A percentile compares a stretch with the other conserved stretches of the same genome.
phyloP scores from a whole-genome alignment of 2,113 vertebrate species.

The Rafetus swinhoei region DNA sequence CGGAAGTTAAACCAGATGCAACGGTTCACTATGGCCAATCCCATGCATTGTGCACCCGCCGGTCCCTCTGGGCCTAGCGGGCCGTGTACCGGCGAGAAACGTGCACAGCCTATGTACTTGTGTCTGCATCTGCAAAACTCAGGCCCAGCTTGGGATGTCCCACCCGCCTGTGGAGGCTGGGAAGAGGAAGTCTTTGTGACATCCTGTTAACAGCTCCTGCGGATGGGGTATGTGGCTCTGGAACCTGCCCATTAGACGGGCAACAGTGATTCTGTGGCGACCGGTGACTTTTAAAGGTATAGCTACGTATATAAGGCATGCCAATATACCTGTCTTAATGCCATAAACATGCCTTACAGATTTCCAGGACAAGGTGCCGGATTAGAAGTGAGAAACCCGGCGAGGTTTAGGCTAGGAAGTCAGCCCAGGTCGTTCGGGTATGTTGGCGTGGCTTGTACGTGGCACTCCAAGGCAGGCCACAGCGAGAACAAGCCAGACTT shows the following conservation, averaged over 20 bases:
- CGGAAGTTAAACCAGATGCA: neutral
- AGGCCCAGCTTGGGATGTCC: rapidly evolving
- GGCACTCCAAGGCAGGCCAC: neutral
- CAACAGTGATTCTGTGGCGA: neutral
- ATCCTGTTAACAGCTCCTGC: neutral
- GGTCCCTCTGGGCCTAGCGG: too few relatives aligned
- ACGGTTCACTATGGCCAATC: neutral
- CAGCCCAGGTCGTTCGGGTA: neutral
- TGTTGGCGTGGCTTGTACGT: neutral
- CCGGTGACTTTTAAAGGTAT: too few relatives aligned
- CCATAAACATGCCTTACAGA: neutral
- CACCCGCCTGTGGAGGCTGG: neutral
- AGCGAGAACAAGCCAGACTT: neutral
- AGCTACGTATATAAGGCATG: neutral
- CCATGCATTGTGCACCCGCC: neutral
- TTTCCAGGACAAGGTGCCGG: neutral
- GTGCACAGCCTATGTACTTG: neutral
- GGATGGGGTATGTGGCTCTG: rapidly evolving
- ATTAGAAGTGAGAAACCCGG: neutral
- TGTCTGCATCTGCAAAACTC: neutral
- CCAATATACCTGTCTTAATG: neutral
- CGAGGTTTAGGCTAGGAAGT: neutral
- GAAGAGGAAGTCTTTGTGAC: neutral
- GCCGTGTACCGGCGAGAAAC: neutral
- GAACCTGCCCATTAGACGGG: neutral